Evolutionary conservation across 92 coral and sea anemone genomes (phyloP).

Genomic region (Umimayanthus chanpuru): DNA sequence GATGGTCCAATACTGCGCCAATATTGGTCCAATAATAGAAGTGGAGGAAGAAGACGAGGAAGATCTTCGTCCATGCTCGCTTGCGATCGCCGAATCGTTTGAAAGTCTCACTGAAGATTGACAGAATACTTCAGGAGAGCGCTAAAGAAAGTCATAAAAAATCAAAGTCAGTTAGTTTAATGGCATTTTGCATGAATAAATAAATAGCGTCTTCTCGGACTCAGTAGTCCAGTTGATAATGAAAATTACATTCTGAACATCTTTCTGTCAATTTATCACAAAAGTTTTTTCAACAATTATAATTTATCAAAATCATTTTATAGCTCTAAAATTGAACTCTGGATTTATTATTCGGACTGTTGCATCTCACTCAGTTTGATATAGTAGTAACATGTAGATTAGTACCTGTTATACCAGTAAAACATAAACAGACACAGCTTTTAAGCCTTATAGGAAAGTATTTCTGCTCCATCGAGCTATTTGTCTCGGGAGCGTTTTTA

Average conservation of each 20-base stretch:
- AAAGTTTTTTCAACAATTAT: too few species aligned
- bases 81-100: conserved; percentile 40
- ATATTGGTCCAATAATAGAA: conserved; percentile 29
- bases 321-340: too few species aligned
- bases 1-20: not conserved
- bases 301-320: too few species aligned
- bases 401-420: not conserved
- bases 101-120: conserved; percentile 42
- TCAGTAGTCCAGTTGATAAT: not conserved
- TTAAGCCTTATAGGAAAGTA: not conserved
- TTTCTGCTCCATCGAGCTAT: not conserved
- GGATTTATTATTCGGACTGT: not conserved
- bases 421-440: not conserved
- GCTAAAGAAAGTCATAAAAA: conserved; percentile 3
- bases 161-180: not conserved
- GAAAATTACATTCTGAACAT: not conserved
- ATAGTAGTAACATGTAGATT: not conserved
- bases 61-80: conserved; percentile 36
- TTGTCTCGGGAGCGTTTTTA: not conserved
- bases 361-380: not conserved
- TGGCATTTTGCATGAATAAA: conserved; percentile 14
- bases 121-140: conserved; percentile 45
- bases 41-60: conserved; percentile 66
- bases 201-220: not conserved
- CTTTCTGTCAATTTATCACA: not conserved